phyloP scores from a whole-genome alignment of 1,140 invertebrate species.

The Papilio glaucus region DNA sequence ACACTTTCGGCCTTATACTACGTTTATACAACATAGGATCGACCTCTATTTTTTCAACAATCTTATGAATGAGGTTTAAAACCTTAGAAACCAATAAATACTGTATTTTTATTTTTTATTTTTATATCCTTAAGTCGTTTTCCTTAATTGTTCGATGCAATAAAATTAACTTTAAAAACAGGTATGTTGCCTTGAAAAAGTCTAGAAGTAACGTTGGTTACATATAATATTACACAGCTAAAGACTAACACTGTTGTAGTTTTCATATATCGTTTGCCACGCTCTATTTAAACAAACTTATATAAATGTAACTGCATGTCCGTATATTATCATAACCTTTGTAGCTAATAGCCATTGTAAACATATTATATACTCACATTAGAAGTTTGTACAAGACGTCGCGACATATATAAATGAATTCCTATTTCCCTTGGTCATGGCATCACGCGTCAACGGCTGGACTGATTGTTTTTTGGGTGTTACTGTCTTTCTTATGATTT shows the following conservation, averaged over 20 bases:
- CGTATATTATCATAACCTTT: constrained; percentile 21
- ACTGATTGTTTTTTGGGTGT: no score
- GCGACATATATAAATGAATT: neutral
- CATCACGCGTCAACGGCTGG: no score
- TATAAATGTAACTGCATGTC: constrained; percentile 24
- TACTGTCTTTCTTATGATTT: no score
- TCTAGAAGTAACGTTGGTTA: no score
- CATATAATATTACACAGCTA: no score
- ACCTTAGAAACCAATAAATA: no score
- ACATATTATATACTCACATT: neutral
- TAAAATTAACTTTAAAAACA: no score
- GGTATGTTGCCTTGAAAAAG: no score
- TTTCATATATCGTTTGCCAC: neutral
- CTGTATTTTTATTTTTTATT: no score
- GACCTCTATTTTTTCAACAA: neutral
- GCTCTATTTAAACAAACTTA: constrained; percentile 30
- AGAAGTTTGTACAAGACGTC: neutral
- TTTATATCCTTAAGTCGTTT: no score
- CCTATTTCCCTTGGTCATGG: no score
- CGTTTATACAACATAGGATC: neutral
- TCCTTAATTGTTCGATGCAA: no score
- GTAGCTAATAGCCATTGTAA: constrained; percentile 4
- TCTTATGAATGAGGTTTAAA: neutral
- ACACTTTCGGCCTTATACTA: neutral
- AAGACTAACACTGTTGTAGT: neutral